Evolutionary conservation across 2,113 vertebrate species (phyloP), one percentile per base, ranked within the genome.

Genomic region (Dunckerocampus dactyliophorus): DNA sequence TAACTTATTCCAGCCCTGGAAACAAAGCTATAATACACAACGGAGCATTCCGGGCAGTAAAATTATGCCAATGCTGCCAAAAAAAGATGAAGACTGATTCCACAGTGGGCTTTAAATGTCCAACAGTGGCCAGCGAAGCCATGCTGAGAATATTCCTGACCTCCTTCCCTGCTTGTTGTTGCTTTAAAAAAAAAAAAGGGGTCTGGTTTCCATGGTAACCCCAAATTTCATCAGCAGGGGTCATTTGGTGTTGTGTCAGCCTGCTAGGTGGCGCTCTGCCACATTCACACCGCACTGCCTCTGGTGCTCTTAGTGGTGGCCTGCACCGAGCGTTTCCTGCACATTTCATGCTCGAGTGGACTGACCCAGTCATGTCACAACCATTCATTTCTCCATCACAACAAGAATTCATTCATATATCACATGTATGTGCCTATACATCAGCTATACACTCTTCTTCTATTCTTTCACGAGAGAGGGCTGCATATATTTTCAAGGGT

Each of bases 171-270:
- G 52, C 52, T 71, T 51, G 51, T 56, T 55, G 56, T 21, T 65
- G 48, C 22, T 59, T 15, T 48, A 64, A 66, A 59, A 47, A 72
- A 37, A n/a, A 19, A 54, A 34, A 54, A 54, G 19, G 9, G 37
- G 11, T 56, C 53, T 55, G 34, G 74, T 76, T 79, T 22, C 72
- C 77, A 67, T 82, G 62, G 76, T 60, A 72, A 81, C 63, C 1
- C 15, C 14, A 28, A 48, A 51, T 80, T 69, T 62, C 67, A 81
- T 34, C 24, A 53, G 8, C 17, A 6, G 24, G 4, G 22, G 4
- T 52, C 22, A 52, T 5, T 9, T 21, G 17, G 28, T 54, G 1
- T 15, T 9, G 16, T 34, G 28, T 39, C 53, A 56, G 19, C 53
- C 19, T 21, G 54, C 19, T 43, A 56, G 54, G 19, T 43, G 19